Base-by-base conservation (phyloP, 2,113 vertebrate genomes). In the Myotis brandtii region DNA sequence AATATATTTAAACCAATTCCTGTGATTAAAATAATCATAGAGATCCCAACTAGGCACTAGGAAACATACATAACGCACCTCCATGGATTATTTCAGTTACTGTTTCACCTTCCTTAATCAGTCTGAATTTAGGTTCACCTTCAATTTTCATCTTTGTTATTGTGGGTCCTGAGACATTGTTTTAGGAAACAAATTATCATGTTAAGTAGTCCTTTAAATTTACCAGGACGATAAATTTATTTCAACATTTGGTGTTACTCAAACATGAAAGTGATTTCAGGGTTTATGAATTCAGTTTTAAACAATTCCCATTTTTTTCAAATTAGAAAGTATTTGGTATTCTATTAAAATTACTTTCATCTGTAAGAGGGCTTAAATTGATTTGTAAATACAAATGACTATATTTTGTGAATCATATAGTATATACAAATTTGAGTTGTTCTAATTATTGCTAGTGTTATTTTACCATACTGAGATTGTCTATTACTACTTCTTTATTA, bases 131-230 rank as follows among this genome's bases (percentile, higher is more conserved):
- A 54, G 99, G 98, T 16, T 99, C 93, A 46, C 98, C 98, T 97
- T 99, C 98, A 88, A 98, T 98, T 79, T 98, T 99, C 43, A 99
- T 67, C 72, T 98, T 98, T 91, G 98, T 98, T 93, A 98, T 52
- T 67, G 97, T 95, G 85, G 98, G 98, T 86, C 98, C 94, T 99
- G 97, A 92, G 97, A 97, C 90, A 95, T 97, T 48, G 76, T 96
- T 95, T 96, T 85, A 91, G 80, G 83, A 96, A 94, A 98, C 73
- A 97, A 98, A 97, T 80, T 16, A 89, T 25, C 86, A 73, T 0
- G 6, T 98, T 97, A 64, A 89, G 80, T 8, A 37, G n/a, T 48
- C 30, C 48, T 92, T 72, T 84, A 70, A 37, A 21, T 80, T 86
- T 70, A 25, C 21, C 21, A 59, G 46, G 95, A 87, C 1, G 50